These are phyloP conservation scores for Fringilla coelebs DNA, from an alignment of 2,797 vertebrate species.

Conservation along the genomic window DNA sequence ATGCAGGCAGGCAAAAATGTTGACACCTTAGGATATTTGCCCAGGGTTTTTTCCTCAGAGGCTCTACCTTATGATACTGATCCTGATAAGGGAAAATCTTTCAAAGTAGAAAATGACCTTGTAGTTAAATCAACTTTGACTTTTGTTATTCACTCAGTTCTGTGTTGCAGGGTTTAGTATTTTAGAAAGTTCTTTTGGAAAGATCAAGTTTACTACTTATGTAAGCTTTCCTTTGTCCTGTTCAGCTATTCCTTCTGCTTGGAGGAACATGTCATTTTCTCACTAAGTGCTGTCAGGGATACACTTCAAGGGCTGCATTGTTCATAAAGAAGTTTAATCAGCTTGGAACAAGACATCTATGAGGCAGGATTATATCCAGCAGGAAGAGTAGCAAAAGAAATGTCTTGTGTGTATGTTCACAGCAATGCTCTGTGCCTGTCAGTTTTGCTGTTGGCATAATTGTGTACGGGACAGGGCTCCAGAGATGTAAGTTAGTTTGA, in stretches of 20 bases:
- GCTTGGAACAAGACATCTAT: not conserved
- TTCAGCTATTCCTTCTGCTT: not conserved
- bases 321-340: not conserved
- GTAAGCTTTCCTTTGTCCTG: not conserved
- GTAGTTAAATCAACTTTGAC: not conserved
- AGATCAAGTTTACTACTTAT: not conserved
- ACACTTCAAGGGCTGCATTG: not conserved
- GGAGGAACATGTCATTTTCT: not conserved
- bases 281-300: not conserved
- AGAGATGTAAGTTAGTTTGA: not conserved
- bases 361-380: not conserved
- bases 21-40: conserved; percentile 31
- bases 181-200: not conserved
- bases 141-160: not conserved
- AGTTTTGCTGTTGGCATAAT: not conserved
- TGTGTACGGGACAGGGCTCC: not conserved
- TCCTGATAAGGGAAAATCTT: not conserved
- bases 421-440: not conserved
- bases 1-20: not conserved
- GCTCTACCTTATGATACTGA: not conserved
- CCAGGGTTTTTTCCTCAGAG: not conserved
- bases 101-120: not conserved
- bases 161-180: not conserved
- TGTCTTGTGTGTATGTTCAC: not conserved
- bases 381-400: not conserved